Base-by-base conservation (phyloP, 2,797 vertebrate species). In the Dryobates pubescens region DNA sequence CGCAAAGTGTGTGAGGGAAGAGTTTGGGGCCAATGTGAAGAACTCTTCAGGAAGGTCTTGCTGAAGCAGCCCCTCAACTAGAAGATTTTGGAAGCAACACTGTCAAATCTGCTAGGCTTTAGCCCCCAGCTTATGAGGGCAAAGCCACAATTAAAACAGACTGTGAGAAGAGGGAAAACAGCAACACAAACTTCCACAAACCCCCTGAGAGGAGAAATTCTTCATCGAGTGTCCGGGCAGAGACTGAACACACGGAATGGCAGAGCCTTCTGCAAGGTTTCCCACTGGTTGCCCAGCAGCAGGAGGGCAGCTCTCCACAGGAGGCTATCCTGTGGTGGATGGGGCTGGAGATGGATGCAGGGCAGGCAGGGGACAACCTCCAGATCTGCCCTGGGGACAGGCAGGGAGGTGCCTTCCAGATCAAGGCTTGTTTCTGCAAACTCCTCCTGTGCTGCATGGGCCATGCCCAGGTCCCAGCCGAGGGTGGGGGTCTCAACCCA, bases 101-200 rank as follows among this genome's bases (percentile, higher is more conserved):
- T 64, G 71, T 67, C 82, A 93, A 75, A 45, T 56, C 64, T 64
- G 34, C 43, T 12, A 79, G 83, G 71, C 68, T 86, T 90, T 86
- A 83, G 77, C 32, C 64, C 70, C 59, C 54, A 70, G 58, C 64
- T 84, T 49, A 10, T 57, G 63, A 71, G 61, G 61, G 68, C 80
- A 91, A 95, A 93, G 59, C 77, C 86, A 91, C 85, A 82, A 79
- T 88, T 88, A 83, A 86, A 94, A 91, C 53, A 86, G 87, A 57
- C 74, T 88, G 77, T 5, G 1, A 79, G 91, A 70, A 8, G 53
- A 82, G 77, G 77, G 77, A 86, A 91, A 93, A 95, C 9, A 76
- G 82, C 71, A 84, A 87, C 74, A 73, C 13, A 36, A 57, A 86
- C 68, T 69, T 77, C 86, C 88, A 82, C 77, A 84, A 92, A 68